Percentiles rank a stretch among this genome's conserved stretches.
phyloP scores from a whole-genome alignment of 2,113 vertebrate genomes.

The Ursus arctos region DNA sequence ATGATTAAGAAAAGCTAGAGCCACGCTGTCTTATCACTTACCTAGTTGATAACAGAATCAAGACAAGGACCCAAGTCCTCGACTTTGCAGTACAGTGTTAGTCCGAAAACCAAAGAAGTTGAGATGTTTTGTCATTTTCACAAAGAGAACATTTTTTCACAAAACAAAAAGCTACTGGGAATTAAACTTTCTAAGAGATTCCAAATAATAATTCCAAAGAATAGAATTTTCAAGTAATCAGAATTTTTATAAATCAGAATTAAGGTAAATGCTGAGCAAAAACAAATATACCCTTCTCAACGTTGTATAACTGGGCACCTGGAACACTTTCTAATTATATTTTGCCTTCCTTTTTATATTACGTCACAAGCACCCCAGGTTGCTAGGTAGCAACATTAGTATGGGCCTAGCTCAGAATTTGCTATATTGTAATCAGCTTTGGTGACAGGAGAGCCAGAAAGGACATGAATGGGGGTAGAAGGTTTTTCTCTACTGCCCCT shows the following conservation, averaged over 20 bases:
- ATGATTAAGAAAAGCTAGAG: not conserved
- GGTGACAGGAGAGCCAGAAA: not conserved
- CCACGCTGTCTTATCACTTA: not conserved
- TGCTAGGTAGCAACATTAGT: conserved; percentile 4
- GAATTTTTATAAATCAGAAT: conserved; percentile 53
- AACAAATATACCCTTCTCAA: conserved; percentile 4
- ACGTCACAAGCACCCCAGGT: not conserved
- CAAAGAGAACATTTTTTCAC: conserved; percentile 6
- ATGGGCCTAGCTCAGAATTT: not conserved
- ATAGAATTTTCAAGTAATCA: conserved; percentile 4
- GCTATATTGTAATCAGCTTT: not conserved
- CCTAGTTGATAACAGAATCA: not conserved
- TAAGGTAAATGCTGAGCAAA: conserved; percentile 3
- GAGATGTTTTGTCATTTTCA: not conserved
- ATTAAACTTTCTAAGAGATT: conserved; percentile 30
- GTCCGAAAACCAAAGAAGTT: not conserved
- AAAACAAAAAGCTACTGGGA: not conserved
- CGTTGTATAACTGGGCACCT: not conserved
- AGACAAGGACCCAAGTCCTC: not conserved
- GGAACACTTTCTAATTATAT: conserved; percentile 26
- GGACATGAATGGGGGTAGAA: not conserved
- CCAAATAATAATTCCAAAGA: conserved; percentile 27
- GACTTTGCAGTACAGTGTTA: not conserved
- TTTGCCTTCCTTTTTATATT: conserved; percentile 37
- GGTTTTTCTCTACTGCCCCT: not conserved